Base-by-base conservation (phyloP, 2,888 invertebrate genomes). In the Drosophila paucipuncta region DNA sequence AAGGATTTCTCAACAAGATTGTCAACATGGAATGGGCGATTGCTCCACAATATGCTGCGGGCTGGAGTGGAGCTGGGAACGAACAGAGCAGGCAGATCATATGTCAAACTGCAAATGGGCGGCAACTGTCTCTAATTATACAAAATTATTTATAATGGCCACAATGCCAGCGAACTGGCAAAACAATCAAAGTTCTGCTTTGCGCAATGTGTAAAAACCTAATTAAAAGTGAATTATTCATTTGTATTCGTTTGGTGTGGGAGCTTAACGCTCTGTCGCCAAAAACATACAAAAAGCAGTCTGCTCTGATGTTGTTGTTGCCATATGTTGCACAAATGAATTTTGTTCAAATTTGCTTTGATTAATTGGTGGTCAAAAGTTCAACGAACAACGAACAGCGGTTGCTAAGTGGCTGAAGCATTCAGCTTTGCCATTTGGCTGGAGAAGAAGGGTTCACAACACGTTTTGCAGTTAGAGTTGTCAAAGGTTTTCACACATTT, bases 221-320 rank as follows among this genome's bases (percentile, higher is more conserved):
- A 90, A 90, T 90, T 90, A 90, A 90, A 90, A 83, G 85, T 85
- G 79, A 90, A 90, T 90, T 90, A 90, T 90, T 90, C 89, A 90
- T 89, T 88, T 77, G 76, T 61, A 82, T 85, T 77, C 69, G 68
- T 61, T 72, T 54, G 75, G 75, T 70, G 61, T 64, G 75, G 77
- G 64, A 62, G 69, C 72, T 68, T 72, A 73, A 71, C 77, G 71
- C 70, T 61, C 75, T 69, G 61, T 64, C 73, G 68, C 57, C 53
- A 70, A 70, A 52, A 41, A 58, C 61, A 65, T 59, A 77, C 88
- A 87, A 85, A 87, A 83, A 85, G 74, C 79, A 74, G 85, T 81
- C 87, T 85, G 76, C 57, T 58, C 43, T 43, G 43, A 22, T 76
- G 35, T 76, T 76, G 58, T 75, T 82, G 71, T 71, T 75, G 76